A percentile compares a stretch with the other conserved stretches of the same genome.
Conservation (phyloP, 2,113 vertebrate genomes). For the Erythrocercus mccallii region DNA sequence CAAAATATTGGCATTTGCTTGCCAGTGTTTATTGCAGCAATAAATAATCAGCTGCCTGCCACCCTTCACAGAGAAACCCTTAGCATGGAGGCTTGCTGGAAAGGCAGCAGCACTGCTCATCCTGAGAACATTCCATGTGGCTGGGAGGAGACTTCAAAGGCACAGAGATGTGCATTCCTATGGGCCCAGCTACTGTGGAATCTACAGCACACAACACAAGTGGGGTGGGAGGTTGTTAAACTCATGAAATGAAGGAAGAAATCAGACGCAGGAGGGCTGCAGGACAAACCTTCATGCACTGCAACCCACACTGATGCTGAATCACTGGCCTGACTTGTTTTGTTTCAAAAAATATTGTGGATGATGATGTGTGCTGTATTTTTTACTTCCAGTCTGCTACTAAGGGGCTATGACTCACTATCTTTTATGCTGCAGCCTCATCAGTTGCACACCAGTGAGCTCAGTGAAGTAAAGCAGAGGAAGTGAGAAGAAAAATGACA, state of each 20-base stretch:
- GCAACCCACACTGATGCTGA: conserved; percentile 8
- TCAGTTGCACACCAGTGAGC: neutral
- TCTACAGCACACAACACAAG: neutral
- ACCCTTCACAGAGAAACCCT: neutral
- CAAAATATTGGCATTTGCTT: neutral
- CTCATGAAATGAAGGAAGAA: neutral
- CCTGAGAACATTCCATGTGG: neutral
- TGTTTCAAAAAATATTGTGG: neutral
- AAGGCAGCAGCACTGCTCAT: neutral
- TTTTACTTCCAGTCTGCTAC: neutral
- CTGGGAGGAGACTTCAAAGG: neutral
- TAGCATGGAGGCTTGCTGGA: neutral
- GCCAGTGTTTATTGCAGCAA: neutral
- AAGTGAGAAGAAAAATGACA: neutral
- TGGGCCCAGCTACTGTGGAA: neutral
- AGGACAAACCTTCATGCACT: neutral
- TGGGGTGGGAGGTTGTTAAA: neutral
- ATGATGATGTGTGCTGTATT: conserved; percentile 10
- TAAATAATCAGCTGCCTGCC: conserved; percentile 4
- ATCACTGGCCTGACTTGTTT: conserved; percentile 4
- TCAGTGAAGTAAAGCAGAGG: neutral
- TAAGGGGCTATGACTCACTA: conserved; percentile 27
- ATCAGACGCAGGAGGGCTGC: neutral
- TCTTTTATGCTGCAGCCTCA: neutral
- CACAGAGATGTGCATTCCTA: neutral